These are phyloP conservation scores for Burhinus oedicnemus DNA, from an alignment of 2,113 vertebrate species.

Conservation along the genomic window DNA sequence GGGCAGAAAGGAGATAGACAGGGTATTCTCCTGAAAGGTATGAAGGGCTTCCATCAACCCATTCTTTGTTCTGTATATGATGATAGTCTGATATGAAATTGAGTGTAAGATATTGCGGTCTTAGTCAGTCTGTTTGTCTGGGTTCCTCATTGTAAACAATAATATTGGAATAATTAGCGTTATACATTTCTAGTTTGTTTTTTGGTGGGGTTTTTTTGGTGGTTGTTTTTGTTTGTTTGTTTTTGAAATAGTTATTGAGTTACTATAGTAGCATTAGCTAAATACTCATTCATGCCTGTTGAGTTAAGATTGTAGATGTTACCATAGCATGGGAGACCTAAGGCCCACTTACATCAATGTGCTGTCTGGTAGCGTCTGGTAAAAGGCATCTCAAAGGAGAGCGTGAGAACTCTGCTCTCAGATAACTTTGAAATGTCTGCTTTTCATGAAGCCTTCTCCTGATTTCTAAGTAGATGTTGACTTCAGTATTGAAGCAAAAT, in stretches of 20 bases:
- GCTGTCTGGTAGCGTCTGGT: background rate
- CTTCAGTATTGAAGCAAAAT: background rate
- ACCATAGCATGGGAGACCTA: background rate
- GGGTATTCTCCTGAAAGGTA: slow-evolving; percentile 68
- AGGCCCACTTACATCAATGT: background rate
- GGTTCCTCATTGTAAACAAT: background rate
- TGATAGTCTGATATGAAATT: slow-evolving; percentile 39
- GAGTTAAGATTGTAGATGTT: background rate
- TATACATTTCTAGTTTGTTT: background rate
- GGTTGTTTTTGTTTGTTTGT: background rate
- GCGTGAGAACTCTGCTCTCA: background rate
- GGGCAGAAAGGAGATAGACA: slow-evolving; percentile 70
- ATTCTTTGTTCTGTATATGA: slow-evolving; percentile 52
- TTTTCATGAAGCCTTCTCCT: background rate
- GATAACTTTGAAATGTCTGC: background rate
- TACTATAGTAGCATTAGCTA: background rate
- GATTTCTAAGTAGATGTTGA: background rate
- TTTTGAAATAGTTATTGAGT: background rate
- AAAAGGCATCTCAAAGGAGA: background rate
- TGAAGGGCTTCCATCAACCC: slow-evolving; percentile 57
- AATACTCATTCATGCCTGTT: background rate
- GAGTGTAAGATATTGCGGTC: background rate
- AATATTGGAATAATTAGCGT: background rate
- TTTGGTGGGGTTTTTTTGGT: background rate
- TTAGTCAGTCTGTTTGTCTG: slow-evolving; percentile 6